Conservation (phyloP, 2,888 invertebrate species). For the Campoplex capitator region DNA sequence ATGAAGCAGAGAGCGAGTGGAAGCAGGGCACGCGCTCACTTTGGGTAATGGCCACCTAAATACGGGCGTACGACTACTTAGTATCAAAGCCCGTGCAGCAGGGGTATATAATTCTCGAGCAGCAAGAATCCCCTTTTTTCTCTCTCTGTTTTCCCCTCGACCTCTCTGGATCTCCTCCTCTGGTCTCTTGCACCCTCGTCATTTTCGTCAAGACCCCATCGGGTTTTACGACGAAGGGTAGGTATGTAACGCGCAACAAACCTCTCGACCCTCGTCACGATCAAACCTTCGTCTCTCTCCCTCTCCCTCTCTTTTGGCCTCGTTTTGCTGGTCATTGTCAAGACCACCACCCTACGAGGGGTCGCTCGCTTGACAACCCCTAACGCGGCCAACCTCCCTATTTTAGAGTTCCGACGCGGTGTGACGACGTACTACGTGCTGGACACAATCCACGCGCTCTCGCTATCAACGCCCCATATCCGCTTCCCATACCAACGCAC, state of each 20-base stretch:
- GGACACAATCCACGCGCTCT: conserved; percentile 57
- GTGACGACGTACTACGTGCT: conserved; percentile 16
- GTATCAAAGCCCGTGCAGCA: conserved; percentile 62
- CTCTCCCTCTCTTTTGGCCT: conserved; percentile 49
- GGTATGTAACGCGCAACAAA: conserved; percentile 55
- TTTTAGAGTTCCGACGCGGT: conserved; percentile 57
- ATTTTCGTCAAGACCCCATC: conserved; percentile 41
- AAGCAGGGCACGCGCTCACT: conserved; percentile 57
- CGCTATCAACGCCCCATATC: conserved; percentile 69
- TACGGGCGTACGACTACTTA: conserved; percentile 69
- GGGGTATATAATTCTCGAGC: conserved; percentile 43
- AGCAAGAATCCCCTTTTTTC: conserved; percentile 2
- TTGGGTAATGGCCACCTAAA: conserved; percentile 72
- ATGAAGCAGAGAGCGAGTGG: conserved; percentile 8
- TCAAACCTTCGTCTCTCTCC: conserved; percentile 47
- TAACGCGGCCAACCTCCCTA: conserved; percentile 55
- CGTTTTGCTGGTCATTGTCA: conserved; percentile 68
- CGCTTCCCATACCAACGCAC: conserved; percentile 40
- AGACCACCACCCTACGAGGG: conserved; percentile 60
- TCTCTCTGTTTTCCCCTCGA: conserved; percentile 7
- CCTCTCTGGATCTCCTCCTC: neutral
- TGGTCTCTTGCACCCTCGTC: conserved; percentile 4
- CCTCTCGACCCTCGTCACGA: conserved; percentile 61
- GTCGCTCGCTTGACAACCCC: conserved; percentile 63
- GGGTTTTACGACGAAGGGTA: conserved; percentile 33